Conservation (phyloP, 1,140 invertebrate genomes). For the Thalassaphorura encarpata region DNA sequence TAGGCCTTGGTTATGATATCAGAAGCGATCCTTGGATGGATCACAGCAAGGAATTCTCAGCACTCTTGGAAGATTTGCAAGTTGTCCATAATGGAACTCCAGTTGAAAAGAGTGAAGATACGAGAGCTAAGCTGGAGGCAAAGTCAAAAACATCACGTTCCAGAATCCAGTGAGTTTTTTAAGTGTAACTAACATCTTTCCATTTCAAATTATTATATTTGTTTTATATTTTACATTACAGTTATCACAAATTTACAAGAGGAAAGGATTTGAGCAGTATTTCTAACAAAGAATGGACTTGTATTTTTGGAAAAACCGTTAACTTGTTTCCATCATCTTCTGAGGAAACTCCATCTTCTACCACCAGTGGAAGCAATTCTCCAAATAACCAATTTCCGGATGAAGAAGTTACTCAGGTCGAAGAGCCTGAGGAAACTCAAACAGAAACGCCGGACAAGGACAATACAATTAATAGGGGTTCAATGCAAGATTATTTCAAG, state of each 20-base stretch:
- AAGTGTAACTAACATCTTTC: background rate
- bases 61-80: background rate
- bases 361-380: no score
- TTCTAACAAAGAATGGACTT: conserved; percentile 14
- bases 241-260: conserved; percentile 27
- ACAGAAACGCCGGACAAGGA: no score
- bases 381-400: no score
- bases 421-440: no score
- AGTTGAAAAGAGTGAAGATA: background rate
- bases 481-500: no score
- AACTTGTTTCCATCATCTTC: no score
- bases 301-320: conserved; percentile 32
- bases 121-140: conserved; percentile 10
- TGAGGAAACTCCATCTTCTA: no score
- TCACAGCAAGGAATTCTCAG: conserved; percentile 23
- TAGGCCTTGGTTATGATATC: conserved; percentile 23
- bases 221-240: conserved; percentile 10
- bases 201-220: background rate
- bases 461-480: no score
- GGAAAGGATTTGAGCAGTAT: conserved; percentile 27
- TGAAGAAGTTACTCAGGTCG: no score
- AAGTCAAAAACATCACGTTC: conserved; percentile 23
- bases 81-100: background rate
- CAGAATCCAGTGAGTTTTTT: conserved; percentile 26
- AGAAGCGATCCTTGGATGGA: conserved; percentile 24